Base-by-base conservation (phyloP, 92 coral and sea anemone species). In the Zoanthus sansibaricus region DNA sequence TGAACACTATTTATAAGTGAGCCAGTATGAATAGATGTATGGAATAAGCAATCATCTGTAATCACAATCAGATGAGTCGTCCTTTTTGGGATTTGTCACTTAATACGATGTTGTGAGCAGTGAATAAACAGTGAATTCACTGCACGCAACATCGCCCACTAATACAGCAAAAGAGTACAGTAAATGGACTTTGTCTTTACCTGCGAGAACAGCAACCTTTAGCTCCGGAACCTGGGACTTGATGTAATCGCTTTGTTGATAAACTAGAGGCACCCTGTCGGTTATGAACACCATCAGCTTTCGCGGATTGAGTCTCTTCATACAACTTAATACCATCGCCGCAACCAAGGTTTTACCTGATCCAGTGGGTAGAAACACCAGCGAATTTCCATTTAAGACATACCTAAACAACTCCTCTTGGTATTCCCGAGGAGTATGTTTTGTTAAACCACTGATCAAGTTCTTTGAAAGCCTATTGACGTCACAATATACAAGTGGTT, bases 321-420 rank as follows among this genome's bases (percentile, higher is more conserved):
- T 97, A 84, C 99, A 97, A 70, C 97, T 94, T 12, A 95, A 70
- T 9, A 90, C 93, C 99, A 97, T 95, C 1, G 98, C 99, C 1
- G 99, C 99, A 7, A 95, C 82, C 66, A 97, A 62, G 9, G 99
- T 97, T 79, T 97, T 97, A 0, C 99, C 98, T 18, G 98, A 97
- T 31, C 99, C 99, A 74, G 99, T 97, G 55, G 99, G 98, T 71
- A 97, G 89, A 69, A 87, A 97, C 13, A 95, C 92, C 89, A 97
- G 89, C 16, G 98, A 90, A 76, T 97, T 97, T 7, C 95, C 92
- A 16, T 59, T 73, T 92, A 97, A 84, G 71, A 98, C 97, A 37
- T 90, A 48, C 10, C 74, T 37, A 87, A 97, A 97, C 76, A 97
- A 72, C 68, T 92, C 94, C 46, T 37, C 71, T 74, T 97, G 99